These are phyloP conservation scores for Himalopsyche japonica DNA, from an alignment of 2,888 invertebrate species.

Conservation along the genomic window DNA sequence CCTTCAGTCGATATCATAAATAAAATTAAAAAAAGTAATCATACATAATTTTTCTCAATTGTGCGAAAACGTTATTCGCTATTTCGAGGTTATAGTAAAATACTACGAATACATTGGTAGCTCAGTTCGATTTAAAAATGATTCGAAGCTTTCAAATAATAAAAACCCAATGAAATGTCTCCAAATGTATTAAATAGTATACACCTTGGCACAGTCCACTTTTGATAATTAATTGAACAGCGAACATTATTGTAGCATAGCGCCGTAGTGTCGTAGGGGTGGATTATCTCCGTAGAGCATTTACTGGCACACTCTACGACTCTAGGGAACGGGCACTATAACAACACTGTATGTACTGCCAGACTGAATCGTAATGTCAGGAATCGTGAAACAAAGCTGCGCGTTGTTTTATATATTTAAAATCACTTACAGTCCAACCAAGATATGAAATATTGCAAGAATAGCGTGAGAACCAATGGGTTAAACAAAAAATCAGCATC, in stretches of 20 bases:
- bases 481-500: too few relatives aligned
- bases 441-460: too few relatives aligned
- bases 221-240: constrained; percentile 27
- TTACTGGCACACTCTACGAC: not conserved
- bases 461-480: too few relatives aligned
- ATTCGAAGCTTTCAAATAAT: not conserved
- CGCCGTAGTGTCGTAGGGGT: not conserved
- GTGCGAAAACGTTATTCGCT: too few relatives aligned
- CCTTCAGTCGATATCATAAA: too few relatives aligned
- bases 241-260: not conserved
- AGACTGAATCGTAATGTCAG: not conserved
- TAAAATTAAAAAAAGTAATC: too few relatives aligned
- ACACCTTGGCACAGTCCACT: constrained; percentile 10
- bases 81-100: too few relatives aligned
- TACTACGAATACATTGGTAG: too few relatives aligned
- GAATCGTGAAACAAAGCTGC: not conserved
- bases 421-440: too few relatives aligned
- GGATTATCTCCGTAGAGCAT: constrained; percentile 12
- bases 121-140: too few relatives aligned
- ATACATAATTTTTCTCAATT: too few relatives aligned
- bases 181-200: not conserved
- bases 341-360: not conserved
- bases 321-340: not conserved
- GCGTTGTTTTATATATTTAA: too few relatives aligned
- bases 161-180: not conserved